Percentiles rank a stretch among this genome's conserved stretches.
These are phyloP conservation scores for Prochilodus magdalenae DNA, from an alignment of 2,113 vertebrate species.

Conservation along the genomic window DNA sequence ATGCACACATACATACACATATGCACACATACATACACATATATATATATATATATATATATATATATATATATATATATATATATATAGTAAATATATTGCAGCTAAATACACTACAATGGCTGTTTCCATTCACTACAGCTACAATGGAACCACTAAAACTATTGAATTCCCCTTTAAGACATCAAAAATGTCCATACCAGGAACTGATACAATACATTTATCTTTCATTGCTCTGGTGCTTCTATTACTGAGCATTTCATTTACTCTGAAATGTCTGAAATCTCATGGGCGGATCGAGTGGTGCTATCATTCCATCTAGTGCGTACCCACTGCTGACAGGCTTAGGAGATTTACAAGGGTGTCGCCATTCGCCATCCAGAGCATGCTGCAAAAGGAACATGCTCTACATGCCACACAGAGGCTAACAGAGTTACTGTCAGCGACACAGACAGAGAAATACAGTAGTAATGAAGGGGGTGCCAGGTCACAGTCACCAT, in stretches of 20 bases:
- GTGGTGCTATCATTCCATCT: background rate
- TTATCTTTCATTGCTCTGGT: background rate
- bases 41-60: too few species aligned
- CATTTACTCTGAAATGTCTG: background rate
- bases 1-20: too few species aligned
- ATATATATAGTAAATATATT: too few species aligned
- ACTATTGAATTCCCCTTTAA: too few species aligned
- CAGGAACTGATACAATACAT: background rate
- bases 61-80: too few species aligned
- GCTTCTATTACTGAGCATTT: background rate
- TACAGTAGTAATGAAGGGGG: too few species aligned
- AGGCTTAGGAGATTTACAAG: background rate
- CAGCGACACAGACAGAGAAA: background rate
- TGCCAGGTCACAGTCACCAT: conserved; percentile 38
- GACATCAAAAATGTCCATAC: background rate
- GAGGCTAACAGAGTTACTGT: background rate
- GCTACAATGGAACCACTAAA: too few species aligned
- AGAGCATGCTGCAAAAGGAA: background rate
- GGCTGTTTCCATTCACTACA: too few species aligned
- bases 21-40: too few species aligned
- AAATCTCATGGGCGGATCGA: background rate
- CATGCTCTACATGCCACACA: background rate
- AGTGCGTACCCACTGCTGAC: background rate
- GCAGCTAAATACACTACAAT: too few species aligned
- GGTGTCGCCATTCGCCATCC: background rate